A percentile compares a stretch with the other conserved stretches of the same genome.
phyloP scores from a whole-genome alignment of 2,888 invertebrate genomes.

The Cecidostiba fungosa region DNA sequence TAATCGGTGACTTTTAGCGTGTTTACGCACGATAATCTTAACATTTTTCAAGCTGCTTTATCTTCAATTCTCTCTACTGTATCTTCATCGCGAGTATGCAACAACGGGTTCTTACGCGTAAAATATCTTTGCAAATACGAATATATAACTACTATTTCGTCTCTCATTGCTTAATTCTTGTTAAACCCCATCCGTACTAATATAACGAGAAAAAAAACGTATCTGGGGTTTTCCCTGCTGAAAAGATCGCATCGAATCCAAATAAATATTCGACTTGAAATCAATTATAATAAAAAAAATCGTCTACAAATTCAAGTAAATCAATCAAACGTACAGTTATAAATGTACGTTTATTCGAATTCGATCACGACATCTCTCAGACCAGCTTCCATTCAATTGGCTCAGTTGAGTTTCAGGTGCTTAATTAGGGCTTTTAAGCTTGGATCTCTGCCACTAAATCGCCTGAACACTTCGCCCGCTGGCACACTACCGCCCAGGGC shows the following conservation, averaged over 20 bases:
- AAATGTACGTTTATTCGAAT: not conserved
- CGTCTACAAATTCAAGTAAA: not conserved
- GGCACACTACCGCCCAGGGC: conserved; percentile 91
- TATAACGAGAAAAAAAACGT: conserved; percentile 2
- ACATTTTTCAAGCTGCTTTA: conserved; percentile 3
- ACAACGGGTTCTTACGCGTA: conserved; percentile 27
- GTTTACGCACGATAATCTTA: conserved; percentile 3
- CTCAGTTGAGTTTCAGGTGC: conserved; percentile 80
- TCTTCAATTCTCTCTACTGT: not conserved
- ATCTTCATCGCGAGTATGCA: not conserved
- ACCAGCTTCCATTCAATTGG: not conserved
- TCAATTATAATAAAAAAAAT: conserved; percentile 4
- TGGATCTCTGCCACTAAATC: conserved; percentile 96
- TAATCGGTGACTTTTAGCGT: conserved; percentile 46
- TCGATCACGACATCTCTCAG: not conserved
- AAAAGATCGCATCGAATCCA: not conserved
- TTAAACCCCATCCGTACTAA: not conserved
- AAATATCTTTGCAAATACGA: conserved; percentile 37
- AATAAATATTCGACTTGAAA: conserved; percentile 7
- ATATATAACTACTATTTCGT: conserved; percentile 28
- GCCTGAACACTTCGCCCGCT: conserved; percentile 92
- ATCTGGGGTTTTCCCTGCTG: not conserved
- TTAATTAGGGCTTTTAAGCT: conserved; percentile 90
- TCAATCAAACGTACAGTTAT: not conserved
- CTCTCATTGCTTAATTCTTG: not conserved